These are phyloP conservation scores for Chaenocephalus aceratus DNA, from an alignment of 2,113 vertebrate genomes.

Conservation along the genomic window DNA sequence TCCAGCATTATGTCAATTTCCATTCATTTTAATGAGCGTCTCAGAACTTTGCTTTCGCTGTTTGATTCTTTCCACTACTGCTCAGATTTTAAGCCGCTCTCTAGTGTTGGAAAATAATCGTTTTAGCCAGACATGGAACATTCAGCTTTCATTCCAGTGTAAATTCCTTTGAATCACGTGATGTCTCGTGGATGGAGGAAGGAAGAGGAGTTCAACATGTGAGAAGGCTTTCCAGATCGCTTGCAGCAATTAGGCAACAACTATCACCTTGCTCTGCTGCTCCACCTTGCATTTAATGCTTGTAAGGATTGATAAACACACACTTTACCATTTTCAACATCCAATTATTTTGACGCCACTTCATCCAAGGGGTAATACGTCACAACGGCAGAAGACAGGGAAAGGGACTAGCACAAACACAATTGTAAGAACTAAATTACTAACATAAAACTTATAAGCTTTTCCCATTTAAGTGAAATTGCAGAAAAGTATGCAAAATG, in stretches of 20 bases:
- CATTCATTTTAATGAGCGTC: constrained; percentile 51
- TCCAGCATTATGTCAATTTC: constrained; percentile 44
- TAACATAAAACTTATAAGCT: background rate
- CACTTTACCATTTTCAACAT: background rate
- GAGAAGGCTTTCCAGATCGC: constrained; percentile 9
- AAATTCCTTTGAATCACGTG: constrained; percentile 64
- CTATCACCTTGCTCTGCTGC: background rate
- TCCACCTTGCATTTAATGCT: background rate
- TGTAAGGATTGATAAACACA: background rate
- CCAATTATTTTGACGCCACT: background rate
- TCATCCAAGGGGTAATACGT: background rate
- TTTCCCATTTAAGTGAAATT: too few relatives aligned
- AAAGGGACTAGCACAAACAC: background rate
- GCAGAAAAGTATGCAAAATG: too few relatives aligned
- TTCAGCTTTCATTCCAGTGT: constrained; percentile 67
- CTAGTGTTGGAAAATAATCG: constrained; percentile 58
- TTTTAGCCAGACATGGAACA: constrained; percentile 64
- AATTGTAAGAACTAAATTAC: background rate
- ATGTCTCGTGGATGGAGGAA: constrained; percentile 15
- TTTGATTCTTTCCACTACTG: constrained; percentile 72
- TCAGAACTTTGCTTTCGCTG: constrained; percentile 42
- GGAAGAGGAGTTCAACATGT: constrained; percentile 45
- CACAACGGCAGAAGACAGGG: background rate
- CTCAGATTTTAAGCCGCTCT: constrained; percentile 50
- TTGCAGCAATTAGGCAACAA: background rate